Percentiles rank a stretch among this genome's conserved stretches.
phyloP scores from a whole-genome alignment of 2,797 vertebrate species.

The Rhadinocentrus ornatus region DNA sequence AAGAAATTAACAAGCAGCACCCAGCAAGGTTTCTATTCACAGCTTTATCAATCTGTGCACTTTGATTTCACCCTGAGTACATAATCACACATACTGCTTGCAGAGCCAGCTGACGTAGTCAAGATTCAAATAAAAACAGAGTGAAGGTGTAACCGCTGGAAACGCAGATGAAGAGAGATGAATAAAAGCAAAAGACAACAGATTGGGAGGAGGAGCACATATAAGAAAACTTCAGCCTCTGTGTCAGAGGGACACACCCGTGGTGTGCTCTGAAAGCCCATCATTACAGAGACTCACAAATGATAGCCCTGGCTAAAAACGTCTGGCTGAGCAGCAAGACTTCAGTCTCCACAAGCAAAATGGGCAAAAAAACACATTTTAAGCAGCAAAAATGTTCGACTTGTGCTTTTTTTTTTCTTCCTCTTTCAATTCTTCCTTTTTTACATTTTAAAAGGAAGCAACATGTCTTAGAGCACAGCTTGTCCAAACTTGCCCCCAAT shows the following conservation, averaged over 20 bases:
- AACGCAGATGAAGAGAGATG: not conserved
- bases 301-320: conserved; percentile 78
- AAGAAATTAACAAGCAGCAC: conserved; percentile 23
- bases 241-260: conserved; percentile 83
- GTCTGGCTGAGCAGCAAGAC: conserved; percentile 60
- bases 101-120: not conserved
- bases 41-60: conserved; percentile 14
- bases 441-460: conserved; percentile 10
- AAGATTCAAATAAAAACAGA: conserved; percentile 65
- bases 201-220: conserved; percentile 57
- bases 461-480: conserved; percentile 41
- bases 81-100: conserved; percentile 3
- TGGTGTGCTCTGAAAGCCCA: conserved; percentile 72
- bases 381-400: conserved; percentile 31
- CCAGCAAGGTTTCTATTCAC: not conserved
- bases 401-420: too few relatives aligned
- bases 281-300: conserved; percentile 82
- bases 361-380: conserved; percentile 31
- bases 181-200: conserved; percentile 4
- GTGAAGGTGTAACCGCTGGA: conserved; percentile 57
- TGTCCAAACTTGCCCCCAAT: conserved; percentile 63
- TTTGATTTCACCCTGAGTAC: conserved; percentile 23
- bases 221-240: conserved; percentile 68
- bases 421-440: conserved; percentile 19
- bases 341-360: conserved; percentile 52